Evolutionary conservation across 2,797 vertebrate genomes (phyloP).

Genomic region (Bradypodion pumilum): DNA sequence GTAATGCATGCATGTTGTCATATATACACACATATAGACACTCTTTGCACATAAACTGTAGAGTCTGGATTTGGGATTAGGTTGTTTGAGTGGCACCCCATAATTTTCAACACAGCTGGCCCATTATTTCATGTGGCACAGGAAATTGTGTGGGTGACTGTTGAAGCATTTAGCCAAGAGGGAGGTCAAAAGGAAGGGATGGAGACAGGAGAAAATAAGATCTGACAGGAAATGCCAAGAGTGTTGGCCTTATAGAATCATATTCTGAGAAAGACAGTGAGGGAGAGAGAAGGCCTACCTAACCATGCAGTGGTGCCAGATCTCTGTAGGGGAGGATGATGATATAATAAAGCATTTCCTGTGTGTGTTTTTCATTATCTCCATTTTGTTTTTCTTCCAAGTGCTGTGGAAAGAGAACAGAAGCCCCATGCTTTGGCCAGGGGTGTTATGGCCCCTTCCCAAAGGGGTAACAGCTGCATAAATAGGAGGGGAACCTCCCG

Average conservation of each 20-base stretch:
- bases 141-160: slow-evolving; percentile 77
- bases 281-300: slow-evolving; percentile 84
- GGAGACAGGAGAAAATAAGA: slow-evolving; percentile 89
- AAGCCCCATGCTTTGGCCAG: slow-evolving; percentile 87
- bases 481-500: slow-evolving; percentile 78
- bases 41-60: not conserved
- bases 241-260: slow-evolving; percentile 80
- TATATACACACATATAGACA: not conserved
- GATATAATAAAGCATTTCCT: slow-evolving; percentile 99
- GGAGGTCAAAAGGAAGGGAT: slow-evolving; percentile 68
- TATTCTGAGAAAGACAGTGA: slow-evolving; percentile 68
- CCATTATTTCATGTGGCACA: slow-evolving; percentile 78
- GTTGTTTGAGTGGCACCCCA: not conserved
- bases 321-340: slow-evolving; percentile 98
- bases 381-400: slow-evolving; percentile 97
- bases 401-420: slow-evolving; percentile 96
- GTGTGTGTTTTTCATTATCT: slow-evolving; percentile 99
- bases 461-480: slow-evolving; percentile 89
- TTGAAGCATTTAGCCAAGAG: slow-evolving; percentile 73
- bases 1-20: not conserved
- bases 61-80: not conserved
- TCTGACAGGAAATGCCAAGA: slow-evolving; percentile 93
- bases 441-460: slow-evolving; percentile 87
- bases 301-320: slow-evolving; percentile 86
- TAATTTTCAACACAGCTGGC: slow-evolving; percentile 48